Evolutionary conservation across 2,888 invertebrate species (phyloP).

Genomic region (Polydesmus complanatus): DNA sequence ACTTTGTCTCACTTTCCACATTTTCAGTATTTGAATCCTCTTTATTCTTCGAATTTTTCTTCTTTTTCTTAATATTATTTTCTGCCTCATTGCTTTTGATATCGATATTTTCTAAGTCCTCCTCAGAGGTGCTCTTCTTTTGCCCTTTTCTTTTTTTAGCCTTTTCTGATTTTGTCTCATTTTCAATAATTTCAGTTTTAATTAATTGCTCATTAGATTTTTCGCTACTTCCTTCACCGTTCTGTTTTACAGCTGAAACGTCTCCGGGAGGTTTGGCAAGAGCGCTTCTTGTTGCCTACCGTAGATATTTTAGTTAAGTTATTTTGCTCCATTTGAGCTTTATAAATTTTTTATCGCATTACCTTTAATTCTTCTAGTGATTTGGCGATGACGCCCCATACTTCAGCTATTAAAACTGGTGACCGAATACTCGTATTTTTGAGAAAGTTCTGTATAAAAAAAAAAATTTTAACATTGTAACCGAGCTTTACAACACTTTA

Average conservation of each 20-base stretch:
- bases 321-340: not conserved
- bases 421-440: slow-evolving; percentile 11
- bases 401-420: slow-evolving; percentile 27
- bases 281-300: too few species aligned
- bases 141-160: not conserved
- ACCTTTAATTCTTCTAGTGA: slow-evolving; percentile 18
- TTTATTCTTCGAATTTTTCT: slow-evolving; percentile 20
- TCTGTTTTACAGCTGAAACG: too few species aligned
- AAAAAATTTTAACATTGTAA: not conserved
- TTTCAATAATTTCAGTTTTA: too few species aligned
- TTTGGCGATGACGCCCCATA: slow-evolving; percentile 38
- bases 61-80: slow-evolving; percentile 23
- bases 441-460: slow-evolving; percentile 6
- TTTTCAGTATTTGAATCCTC: not conserved
- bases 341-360: not conserved
- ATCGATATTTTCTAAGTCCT: slow-evolving; percentile 28
- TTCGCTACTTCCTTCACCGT: too few species aligned
- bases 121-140: not conserved
- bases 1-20: not conserved
- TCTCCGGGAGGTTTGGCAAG: too few species aligned
- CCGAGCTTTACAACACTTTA: not conserved
- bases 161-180: too few species aligned
- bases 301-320: not conserved
- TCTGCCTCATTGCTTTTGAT: slow-evolving; percentile 35
- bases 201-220: too few species aligned